Base-by-base conservation (phyloP, 2,888 invertebrate species). In the Dilophus febrilis region DNA sequence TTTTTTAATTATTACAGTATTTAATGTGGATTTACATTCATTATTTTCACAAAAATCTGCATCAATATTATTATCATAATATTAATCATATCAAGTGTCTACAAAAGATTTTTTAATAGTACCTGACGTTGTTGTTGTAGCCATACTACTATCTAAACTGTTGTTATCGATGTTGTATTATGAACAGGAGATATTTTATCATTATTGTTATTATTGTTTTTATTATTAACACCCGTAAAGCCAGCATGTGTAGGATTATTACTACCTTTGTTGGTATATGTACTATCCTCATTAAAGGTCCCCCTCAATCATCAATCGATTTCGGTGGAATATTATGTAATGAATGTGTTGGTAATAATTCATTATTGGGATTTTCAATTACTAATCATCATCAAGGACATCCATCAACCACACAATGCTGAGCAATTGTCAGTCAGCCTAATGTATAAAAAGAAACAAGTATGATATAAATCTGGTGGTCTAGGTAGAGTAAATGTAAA, bases 371-470 rank as follows among this genome's bases (percentile, higher is more conserved):
- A 40, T 70, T 61, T 7, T 85, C 85, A 22, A 84, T 64, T 35
- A 83, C 60, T 43, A 66, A n/a, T n/a, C n/a, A n/a, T n/a, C n/a
- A n/a, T n/a, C n/a, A 61, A 2, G 70, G 65, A 42, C 70, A 63
- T 13, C 61, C 58, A 17, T 53, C 53, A 8, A 53, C 54, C 38
- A 59, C 57, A 16, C 64, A 59, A 58, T 87, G 81, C 58, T 98
- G 98, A 3, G 95, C 85, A 43, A 97, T 72, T 13, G 95, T 85
- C 35, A 98, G 67, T 4, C 98, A 98, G 63, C 92, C 90, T 35
- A 98, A 65, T 2, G 85, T 80, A n/a, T n/a, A n/a, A n/a, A n/a
- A n/a, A n/a, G n/a, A 56, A 98, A 62, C 97, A 97, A 0, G 95
- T 94, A 62, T 98, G 98, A 61, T 98, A 99, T 47, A 85, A 76